Conservation (phyloP, 2,797 vertebrate genomes). For the Erithacus rubecula region DNA sequence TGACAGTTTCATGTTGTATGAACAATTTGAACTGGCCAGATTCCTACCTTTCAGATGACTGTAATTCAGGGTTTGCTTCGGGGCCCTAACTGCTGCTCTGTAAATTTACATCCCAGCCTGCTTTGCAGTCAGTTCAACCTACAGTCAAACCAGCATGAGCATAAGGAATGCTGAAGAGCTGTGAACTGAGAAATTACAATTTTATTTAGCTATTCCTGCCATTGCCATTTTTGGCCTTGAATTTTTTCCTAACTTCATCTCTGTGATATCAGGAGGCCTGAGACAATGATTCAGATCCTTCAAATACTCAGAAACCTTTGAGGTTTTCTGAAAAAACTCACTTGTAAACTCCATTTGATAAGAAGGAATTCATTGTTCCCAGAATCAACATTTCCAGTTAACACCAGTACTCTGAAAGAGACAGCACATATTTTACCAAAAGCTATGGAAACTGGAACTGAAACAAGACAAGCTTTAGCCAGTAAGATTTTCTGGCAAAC, state of each 20-base stretch:
- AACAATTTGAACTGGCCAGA: not conserved
- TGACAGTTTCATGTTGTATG: not conserved
- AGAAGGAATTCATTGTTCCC: conserved; percentile 27
- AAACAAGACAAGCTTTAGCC: conserved; percentile 47
- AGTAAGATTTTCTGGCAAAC: conserved; percentile 50
- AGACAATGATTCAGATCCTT: not conserved
- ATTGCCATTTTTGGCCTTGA: not conserved
- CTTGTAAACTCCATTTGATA: conserved; percentile 21
- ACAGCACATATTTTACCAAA: conserved; percentile 33
- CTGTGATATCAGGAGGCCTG: not conserved
- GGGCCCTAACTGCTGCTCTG: not conserved
- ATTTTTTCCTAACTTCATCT: not conserved
- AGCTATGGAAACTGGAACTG: conserved; percentile 48
- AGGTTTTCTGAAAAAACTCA: conserved; percentile 14
- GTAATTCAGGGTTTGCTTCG: not conserved
- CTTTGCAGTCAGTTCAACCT: not conserved
- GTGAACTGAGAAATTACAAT: not conserved
- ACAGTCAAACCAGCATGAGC: not conserved
- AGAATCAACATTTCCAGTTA: conserved; percentile 54
- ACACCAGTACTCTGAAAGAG: conserved; percentile 1
- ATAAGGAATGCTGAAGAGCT: not conserved
- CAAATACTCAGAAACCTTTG: not conserved
- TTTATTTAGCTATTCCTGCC: not conserved
- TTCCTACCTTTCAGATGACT: not conserved
- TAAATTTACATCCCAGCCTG: not conserved